These are phyloP conservation scores for Daphoenositta chrysoptera DNA, from an alignment of 2,113 vertebrate genomes.

Conservation along the genomic window DNA sequence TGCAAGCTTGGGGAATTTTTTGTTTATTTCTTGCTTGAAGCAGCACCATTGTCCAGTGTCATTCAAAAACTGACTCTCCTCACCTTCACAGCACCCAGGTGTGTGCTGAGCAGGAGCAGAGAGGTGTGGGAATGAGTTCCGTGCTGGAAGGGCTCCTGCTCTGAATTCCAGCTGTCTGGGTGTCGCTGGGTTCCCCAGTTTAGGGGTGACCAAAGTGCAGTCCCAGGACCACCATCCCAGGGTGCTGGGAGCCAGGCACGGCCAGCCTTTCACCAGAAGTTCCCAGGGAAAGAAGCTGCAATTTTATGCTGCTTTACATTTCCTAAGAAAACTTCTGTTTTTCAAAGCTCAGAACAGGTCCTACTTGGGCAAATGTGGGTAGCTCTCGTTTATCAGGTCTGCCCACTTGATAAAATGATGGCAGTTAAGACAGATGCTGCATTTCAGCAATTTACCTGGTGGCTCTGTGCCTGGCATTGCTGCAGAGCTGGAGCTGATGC, in stretches of 20 bases:
- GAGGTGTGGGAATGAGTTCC: background rate
- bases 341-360: background rate
- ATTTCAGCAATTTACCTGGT: background rate
- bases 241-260: background rate
- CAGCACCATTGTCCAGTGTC: rapidly evolving
- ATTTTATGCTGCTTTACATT: background rate
- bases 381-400: background rate
- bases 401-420: background rate
- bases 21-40: background rate
- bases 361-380: rapidly evolving
- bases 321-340: background rate
- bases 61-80: rapidly evolving
- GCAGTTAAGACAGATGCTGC: background rate
- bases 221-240: rapidly evolving
- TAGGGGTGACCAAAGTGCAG: background rate
- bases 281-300: rapidly evolving
- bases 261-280: rapidly evolving
- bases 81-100: rapidly evolving
- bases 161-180: rapidly evolving
- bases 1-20: rapidly evolving
- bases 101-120: background rate
- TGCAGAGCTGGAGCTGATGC: background rate
- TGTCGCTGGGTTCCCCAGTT: rapidly evolving
- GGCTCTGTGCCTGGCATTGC: background rate
- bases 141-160: background rate